Percentiles rank a stretch among this genome's conserved stretches.
phyloP scores from a whole-genome alignment of 2,113 vertebrate species.

The Ptyas mucosa region DNA sequence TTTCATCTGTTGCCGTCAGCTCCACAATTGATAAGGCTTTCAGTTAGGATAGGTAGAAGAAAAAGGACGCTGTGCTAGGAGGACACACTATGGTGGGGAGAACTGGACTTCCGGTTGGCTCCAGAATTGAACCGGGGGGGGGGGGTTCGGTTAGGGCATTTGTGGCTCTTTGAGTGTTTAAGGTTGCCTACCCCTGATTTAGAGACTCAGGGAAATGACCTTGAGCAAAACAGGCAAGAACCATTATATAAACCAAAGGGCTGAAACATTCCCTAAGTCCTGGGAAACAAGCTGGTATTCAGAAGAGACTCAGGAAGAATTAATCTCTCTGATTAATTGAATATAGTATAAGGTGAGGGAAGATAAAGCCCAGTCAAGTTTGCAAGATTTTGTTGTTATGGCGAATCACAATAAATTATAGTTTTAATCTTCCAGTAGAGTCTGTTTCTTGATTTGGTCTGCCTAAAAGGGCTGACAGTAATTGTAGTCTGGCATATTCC shows the following conservation, averaged over 20 bases:
- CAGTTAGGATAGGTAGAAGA: too few relatives aligned
- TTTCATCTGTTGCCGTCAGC: too few relatives aligned
- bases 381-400: neutral
- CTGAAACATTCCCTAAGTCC: neutral
- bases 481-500: neutral
- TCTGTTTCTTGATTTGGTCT: neutral
- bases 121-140: too few relatives aligned
- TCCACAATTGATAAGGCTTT: too few relatives aligned
- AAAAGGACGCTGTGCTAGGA: too few relatives aligned
- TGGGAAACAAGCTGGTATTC: neutral
- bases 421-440: neutral
- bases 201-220: neutral
- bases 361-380: neutral
- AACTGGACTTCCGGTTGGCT: too few relatives aligned
- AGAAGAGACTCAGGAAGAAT: neutral
- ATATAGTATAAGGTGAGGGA: neutral
- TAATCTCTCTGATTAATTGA: neutral
- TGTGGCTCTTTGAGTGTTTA: too few relatives aligned
- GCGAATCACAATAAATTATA: neutral
- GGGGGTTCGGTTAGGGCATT: too few relatives aligned
- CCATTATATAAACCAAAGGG: too few relatives aligned
- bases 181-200: too few relatives aligned
- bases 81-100: too few relatives aligned
- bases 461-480: neutral
- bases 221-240: neutral